Base-by-base conservation (phyloP, 2,888 invertebrate genomes). In the Sicus ferrugineus region DNA sequence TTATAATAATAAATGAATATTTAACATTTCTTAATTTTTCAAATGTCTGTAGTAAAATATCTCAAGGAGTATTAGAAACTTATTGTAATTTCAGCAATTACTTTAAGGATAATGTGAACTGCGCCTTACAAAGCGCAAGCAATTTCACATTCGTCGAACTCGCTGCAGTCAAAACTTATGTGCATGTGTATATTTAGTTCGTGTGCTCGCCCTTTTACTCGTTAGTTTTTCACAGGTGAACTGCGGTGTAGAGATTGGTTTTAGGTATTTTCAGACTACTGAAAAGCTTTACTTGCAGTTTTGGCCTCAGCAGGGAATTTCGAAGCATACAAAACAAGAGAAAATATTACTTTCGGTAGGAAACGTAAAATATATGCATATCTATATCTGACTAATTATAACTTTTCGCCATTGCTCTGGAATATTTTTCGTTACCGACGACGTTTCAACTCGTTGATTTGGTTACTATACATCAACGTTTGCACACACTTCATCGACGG, bases 121-220 rank as follows among this genome's bases (percentile, higher is more conserved):
- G n/a, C n/a, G 73, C 66, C 50, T 48, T 63, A 42, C 23, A 48
- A 75, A 76, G 68, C 79, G 75, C 77, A 79, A 75, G 79, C 78
- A 79, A 78, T 78, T 79, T 79, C 72, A 77, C 63, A 72, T 70
- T 69, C 73, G 76, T 80, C 77, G 77, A 42, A 62, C 62, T 68
- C 66, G 65, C 59, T 67, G 21, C 48, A 48, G 23, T 65, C 38
- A 7, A n/a, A 54, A 21, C 38, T 2, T 54, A 21, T 54, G 52
- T 65, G 26, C 23, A n/a, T 26, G 46, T 26, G 62, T 62, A 59
- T 34, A 31, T 19, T 26, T 38, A 23, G 14, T 28, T n/a, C n/a
- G 42, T 26, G 28, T 50, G 59, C 59, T 63, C 68, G 38, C 31
- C 69, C 34, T 23, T 58, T 42, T 63, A 16, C 42, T 68, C 59